Conservation (phyloP, 1,140 invertebrate species). For the Colletes latitarsis region DNA sequence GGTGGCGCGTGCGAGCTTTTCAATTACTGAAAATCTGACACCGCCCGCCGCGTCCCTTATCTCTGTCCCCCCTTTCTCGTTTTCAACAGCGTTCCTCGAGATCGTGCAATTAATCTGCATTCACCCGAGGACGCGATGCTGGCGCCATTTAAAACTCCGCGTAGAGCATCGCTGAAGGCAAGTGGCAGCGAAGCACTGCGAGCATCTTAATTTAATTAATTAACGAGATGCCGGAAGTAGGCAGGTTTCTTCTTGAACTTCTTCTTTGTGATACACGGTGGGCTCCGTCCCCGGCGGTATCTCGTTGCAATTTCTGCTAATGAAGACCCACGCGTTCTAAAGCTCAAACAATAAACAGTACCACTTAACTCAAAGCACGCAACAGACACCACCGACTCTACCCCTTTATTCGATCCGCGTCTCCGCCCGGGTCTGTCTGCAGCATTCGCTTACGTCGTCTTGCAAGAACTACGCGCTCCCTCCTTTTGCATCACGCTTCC, state of each 20-base stretch:
- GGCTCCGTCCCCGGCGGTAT: slow-evolving; percentile 5
- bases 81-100: background rate
- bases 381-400: slow-evolving; percentile 3
- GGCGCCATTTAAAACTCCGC: background rate
- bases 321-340: slow-evolving; percentile 60
- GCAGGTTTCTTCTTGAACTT: slow-evolving; percentile 52
- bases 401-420: background rate
- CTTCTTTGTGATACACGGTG: slow-evolving; percentile 46
- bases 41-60: no score
- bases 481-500: background rate
- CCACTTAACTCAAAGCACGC: slow-evolving; percentile 54
- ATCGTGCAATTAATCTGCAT: slow-evolving; percentile 25
- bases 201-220: slow-evolving; percentile 68
- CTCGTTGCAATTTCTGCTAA: slow-evolving; percentile 59
- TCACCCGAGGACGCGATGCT: background rate
- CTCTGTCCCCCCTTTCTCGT: background rate
- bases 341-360: slow-evolving; percentile 63
- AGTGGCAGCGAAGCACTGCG: no score
- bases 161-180: background rate
- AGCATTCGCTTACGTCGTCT: slow-evolving; percentile 5
- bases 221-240: slow-evolving; percentile 59
- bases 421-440: background rate
- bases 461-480: slow-evolving; percentile 1
- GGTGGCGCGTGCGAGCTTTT: background rate
- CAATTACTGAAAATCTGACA: slow-evolving; percentile 5